phyloP scores from a whole-genome alignment of 2,113 vertebrate genomes.

The Bucco capensis region DNA sequence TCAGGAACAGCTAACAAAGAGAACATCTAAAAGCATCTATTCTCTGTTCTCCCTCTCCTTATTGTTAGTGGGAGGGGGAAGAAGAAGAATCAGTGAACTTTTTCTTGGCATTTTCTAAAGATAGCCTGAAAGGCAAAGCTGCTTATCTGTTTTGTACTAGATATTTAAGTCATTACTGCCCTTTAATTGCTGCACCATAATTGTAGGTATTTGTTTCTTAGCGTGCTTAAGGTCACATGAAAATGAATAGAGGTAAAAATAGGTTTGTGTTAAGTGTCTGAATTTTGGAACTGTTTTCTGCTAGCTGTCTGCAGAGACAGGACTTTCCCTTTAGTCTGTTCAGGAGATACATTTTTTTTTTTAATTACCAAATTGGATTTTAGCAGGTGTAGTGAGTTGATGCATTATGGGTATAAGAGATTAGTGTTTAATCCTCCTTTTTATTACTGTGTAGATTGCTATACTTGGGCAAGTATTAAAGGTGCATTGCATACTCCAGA shows the following conservation, averaged over 20 bases:
- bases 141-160: slow-evolving; percentile 19
- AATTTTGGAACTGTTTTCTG: slow-evolving; percentile 12
- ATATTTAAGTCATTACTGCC: slow-evolving; percentile 27
- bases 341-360: slow-evolving; percentile 18
- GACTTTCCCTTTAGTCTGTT: slow-evolving; percentile 14
- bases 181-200: slow-evolving; percentile 50
- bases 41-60: neutral
- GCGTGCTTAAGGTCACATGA: slow-evolving; percentile 16
- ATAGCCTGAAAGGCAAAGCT: neutral
- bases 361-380: slow-evolving; percentile 66
- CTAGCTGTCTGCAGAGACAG: neutral
- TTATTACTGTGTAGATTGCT: slow-evolving; percentile 29
- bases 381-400: slow-evolving; percentile 51
- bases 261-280: slow-evolving; percentile 27
- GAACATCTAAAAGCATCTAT: neutral
- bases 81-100: neutral
- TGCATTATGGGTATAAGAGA: slow-evolving; percentile 48
- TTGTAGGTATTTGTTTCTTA: slow-evolving; percentile 58
- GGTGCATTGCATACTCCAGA: neutral
- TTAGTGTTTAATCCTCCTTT: slow-evolving; percentile 57
- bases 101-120: neutral
- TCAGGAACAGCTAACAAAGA: neutral
- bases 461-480: slow-evolving; percentile 41
- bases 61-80: neutral
- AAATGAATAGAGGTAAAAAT: slow-evolving; percentile 47